These are phyloP conservation scores for Ornithoptera alexandrae DNA, from an alignment of 2,888 invertebrate genomes.

Conservation along the genomic window DNA sequence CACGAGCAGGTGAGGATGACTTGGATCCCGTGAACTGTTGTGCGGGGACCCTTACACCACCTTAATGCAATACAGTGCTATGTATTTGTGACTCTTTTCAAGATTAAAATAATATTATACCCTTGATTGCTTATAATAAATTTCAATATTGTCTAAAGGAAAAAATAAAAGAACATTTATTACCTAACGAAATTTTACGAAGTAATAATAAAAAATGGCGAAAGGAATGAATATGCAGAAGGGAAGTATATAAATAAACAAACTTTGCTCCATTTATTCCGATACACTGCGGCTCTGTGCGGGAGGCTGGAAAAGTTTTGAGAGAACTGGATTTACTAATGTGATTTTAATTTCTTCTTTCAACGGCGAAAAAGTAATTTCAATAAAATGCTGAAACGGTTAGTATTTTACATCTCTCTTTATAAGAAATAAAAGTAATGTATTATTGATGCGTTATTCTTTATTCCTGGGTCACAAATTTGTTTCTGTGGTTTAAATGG, in stretches of 20 bases:
- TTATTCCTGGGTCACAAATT: not conserved
- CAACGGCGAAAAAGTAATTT: conserved; percentile 73
- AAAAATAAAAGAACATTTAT: not conserved
- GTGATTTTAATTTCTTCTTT: conserved; percentile 78
- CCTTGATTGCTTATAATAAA: not conserved
- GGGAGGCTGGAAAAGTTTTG: conserved; percentile 74
- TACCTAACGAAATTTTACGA: not conserved
- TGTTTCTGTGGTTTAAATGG: too few species aligned
- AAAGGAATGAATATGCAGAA: conserved; percentile 75
- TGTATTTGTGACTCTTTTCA: not conserved
- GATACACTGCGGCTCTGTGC: conserved; percentile 74
- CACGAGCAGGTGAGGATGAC: too few species aligned
- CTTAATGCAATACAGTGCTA: too few species aligned
- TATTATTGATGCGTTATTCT: conserved; percentile 36
- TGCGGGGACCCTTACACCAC: too few species aligned
- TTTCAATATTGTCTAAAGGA: not conserved
- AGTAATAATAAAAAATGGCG: conserved; percentile 61
- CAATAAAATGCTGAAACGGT: conserved; percentile 68
- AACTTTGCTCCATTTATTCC: conserved; percentile 78
- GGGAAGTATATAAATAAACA: conserved; percentile 74
- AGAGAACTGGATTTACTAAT: conserved; percentile 77
- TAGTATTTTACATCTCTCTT: conserved; percentile 53
- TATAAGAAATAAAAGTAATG: conserved; percentile 42
- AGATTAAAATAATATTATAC: not conserved
- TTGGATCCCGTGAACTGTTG: too few species aligned